Evolutionary conservation across 2,113 vertebrate genomes (phyloP).

Genomic region (Casuarius casuarius): DNA sequence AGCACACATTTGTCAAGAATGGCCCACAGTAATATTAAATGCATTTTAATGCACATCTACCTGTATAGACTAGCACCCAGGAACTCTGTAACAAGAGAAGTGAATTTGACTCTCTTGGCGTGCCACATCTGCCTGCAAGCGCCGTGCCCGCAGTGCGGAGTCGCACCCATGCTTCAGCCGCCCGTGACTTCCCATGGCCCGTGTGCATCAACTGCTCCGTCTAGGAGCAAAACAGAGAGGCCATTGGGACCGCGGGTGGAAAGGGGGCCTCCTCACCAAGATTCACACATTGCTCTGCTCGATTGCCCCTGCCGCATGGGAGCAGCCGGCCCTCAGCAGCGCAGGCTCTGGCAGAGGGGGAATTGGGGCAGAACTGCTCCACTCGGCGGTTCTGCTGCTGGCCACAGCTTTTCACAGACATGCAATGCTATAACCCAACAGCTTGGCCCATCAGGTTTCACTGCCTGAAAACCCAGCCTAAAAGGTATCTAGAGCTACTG

Average conservation of each 20-base stretch:
- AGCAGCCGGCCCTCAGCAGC: background rate
- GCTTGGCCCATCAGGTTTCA: background rate
- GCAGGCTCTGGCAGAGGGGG: background rate
- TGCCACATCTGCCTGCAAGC: background rate
- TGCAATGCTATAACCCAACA: background rate
- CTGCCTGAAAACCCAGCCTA: background rate
- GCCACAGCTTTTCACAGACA: conserved; percentile 9
- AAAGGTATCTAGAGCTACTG: background rate
- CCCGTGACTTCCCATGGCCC: background rate
- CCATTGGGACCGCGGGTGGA: background rate
- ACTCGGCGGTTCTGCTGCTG: background rate
- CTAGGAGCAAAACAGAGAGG: conserved; percentile 44
- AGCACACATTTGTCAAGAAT: background rate
- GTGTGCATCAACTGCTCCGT: conserved; percentile 21
- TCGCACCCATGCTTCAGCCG: conserved; percentile 15
- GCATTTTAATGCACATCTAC: background rate
- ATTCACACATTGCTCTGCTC: conserved; percentile 55
- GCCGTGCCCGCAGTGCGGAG: background rate
- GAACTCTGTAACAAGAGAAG: background rate
- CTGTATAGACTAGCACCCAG: background rate
- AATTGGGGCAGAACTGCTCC: conserved; percentile 57
- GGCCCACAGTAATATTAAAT: background rate
- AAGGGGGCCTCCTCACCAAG: conserved; percentile 1
- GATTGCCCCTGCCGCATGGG: conserved; percentile 6
- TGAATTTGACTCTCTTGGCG: background rate